Conservation (phyloP, 1,140 invertebrate genomes). For the Listronotus oregonensis region DNA sequence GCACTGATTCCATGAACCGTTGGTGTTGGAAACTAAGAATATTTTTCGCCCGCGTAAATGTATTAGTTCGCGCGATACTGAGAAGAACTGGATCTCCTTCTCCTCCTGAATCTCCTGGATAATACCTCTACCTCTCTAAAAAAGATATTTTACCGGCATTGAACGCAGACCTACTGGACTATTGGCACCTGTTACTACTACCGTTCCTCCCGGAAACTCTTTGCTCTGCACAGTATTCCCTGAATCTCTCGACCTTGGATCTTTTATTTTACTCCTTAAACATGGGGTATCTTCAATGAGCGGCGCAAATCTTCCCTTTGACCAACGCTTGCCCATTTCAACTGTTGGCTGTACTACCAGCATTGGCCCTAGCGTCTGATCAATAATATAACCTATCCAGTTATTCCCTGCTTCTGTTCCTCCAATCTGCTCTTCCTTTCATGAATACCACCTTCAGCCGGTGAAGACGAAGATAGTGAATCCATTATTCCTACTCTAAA, state of each 20-base stretch:
- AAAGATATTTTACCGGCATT: not conserved
- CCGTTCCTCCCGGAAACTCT: not conserved
- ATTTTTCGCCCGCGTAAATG: not conserved
- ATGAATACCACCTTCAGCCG: not conserved
- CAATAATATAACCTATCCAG: constrained; percentile 1
- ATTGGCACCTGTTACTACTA: not conserved
- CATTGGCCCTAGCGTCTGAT: constrained; percentile 4
- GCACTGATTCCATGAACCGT: not conserved
- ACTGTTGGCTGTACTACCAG: constrained; percentile 1
- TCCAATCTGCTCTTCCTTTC: constrained; percentile 1
- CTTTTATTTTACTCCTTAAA: not conserved
- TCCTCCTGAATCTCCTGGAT: constrained; percentile 1
- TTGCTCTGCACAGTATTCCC: not conserved
- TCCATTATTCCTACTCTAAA: not conserved
- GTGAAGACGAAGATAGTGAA: not conserved
- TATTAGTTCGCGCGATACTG: not conserved
- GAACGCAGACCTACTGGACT: not conserved
- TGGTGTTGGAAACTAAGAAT: not conserved
- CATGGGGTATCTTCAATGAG: not conserved
- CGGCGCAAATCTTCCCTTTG: not conserved
- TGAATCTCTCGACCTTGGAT: not conserved
- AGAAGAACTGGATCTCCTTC: not conserved
- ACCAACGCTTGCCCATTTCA: not conserved
- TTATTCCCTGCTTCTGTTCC: constrained; percentile 5
- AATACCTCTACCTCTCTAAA: not conserved